A percentile compares a stretch with the other conserved stretches of the same genome.
Conservation (phyloP, 2,888 invertebrate genomes). For the Nomada goodeniana region DNA sequence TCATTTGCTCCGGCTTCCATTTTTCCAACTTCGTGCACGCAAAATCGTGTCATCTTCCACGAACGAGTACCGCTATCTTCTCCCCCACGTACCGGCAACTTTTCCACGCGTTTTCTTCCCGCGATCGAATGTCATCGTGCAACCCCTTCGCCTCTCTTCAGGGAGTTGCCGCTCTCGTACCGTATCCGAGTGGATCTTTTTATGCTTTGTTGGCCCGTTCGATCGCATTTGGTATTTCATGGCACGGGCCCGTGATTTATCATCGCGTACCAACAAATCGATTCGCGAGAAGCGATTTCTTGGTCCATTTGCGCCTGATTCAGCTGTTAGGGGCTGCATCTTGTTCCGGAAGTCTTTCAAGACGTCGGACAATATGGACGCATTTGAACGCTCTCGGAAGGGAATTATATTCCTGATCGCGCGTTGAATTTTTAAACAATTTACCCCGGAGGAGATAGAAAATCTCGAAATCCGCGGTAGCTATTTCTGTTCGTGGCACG, state of each 20-base stretch:
- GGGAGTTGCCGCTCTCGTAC: background rate
- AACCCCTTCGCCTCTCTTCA: background rate
- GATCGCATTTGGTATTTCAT: constrained; percentile 24
- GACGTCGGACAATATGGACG: background rate
- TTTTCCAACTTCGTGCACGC: constrained; percentile 31
- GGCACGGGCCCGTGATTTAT: constrained; percentile 30
- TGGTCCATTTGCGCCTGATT: constrained; percentile 10
- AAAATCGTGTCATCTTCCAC: background rate
- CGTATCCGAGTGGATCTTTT: constrained; percentile 22
- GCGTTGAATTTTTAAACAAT: no score
- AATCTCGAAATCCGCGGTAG: no score
- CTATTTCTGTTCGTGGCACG: no score
- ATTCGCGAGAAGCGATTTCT: constrained; percentile 9
- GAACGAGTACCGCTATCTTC: background rate
- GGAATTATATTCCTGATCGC: no score
- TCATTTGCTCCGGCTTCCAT: constrained; percentile 24
- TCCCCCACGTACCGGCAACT: background rate
- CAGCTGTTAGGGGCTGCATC: background rate
- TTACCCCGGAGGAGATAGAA: no score
- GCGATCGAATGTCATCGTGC: constrained; percentile 28
- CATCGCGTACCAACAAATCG: background rate
- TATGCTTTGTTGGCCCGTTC: constrained; percentile 18
- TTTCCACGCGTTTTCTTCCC: background rate
- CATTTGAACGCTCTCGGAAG: background rate
- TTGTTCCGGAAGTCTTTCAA: background rate